phyloP scores from a whole-genome alignment of 2,113 vertebrate genomes.

The Hylia prasina region DNA sequence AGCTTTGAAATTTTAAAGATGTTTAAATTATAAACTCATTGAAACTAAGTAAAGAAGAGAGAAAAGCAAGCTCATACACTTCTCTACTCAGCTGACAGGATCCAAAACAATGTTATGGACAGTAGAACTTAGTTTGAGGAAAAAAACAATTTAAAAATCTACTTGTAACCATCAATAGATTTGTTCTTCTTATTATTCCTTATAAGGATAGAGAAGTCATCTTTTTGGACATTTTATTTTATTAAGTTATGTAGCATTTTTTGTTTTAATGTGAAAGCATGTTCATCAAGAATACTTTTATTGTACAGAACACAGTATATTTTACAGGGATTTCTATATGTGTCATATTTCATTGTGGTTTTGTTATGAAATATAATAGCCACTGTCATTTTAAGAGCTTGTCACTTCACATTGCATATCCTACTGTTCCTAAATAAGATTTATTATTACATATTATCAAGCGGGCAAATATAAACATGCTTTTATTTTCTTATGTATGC shows the following conservation, averaged over 20 bases:
- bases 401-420: not conserved
- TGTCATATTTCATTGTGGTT: not conserved
- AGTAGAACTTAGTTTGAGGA: not conserved
- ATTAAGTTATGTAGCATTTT: not conserved
- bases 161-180: not conserved
- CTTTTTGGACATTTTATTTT: not conserved
- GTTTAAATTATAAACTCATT: not conserved
- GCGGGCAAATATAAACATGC: not conserved
- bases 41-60: not conserved
- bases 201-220: not conserved
- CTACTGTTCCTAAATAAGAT: not conserved
- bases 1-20: not conserved
- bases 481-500: not conserved
- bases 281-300: not conserved
- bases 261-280: not conserved
- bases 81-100: not conserved
- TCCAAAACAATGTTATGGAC: not conserved
- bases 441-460: not conserved
- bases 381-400: not conserved
- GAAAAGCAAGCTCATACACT: rapidly evolving
- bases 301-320: not conserved
- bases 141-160: not conserved
- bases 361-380: not conserved
- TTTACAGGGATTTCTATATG: not conserved
- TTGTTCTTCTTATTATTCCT: too few species aligned